A percentile compares a stretch with the other conserved stretches of the same genome.
These are phyloP conservation scores for Drosophila persimilis DNA, from an alignment of 1,140 invertebrate genomes.

Conservation along the genomic window DNA sequence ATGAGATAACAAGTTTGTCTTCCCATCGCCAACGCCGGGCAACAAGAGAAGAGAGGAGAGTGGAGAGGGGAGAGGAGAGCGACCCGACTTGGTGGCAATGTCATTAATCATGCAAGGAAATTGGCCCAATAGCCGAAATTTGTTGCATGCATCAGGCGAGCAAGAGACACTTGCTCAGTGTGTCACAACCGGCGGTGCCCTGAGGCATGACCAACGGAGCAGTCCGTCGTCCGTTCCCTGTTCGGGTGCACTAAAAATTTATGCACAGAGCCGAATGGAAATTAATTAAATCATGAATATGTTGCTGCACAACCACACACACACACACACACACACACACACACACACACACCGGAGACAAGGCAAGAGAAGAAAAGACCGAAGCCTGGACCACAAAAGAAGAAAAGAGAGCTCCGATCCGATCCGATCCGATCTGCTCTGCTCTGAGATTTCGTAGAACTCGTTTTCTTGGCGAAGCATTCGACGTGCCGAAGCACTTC, in stretches of 20 bases:
- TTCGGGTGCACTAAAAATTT: conserved; percentile 61
- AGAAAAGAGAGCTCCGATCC: conserved; percentile 11
- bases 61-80: too few species aligned
- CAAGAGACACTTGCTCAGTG: conserved; percentile 8
- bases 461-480: conserved; percentile 54
- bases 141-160: conserved; percentile 33
- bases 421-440: too few species aligned
- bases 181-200: conserved; percentile 46
- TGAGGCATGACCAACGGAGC: conserved; percentile 50
- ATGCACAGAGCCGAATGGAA: conserved; percentile 55
- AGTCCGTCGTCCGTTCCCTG: conserved; percentile 41
- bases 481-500: conserved; percentile 22
- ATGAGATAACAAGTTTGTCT: conserved; percentile 70
- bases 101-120: conserved; percentile 58
- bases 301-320: conserved; percentile 39
- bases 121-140: conserved; percentile 35
- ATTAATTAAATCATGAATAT: conserved; percentile 78
- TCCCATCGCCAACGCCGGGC: conserved; percentile 1
- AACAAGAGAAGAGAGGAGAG: too few species aligned
- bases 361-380: neutral
- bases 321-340: too few species aligned
- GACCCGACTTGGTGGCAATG: conserved; percentile 14
- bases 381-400: conserved; percentile 10
- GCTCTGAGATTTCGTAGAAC: conserved; percentile 61
- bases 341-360: conserved; percentile 9